Base-by-base conservation (phyloP, 2,888 invertebrate species). In the Baronia brevicornis region DNA sequence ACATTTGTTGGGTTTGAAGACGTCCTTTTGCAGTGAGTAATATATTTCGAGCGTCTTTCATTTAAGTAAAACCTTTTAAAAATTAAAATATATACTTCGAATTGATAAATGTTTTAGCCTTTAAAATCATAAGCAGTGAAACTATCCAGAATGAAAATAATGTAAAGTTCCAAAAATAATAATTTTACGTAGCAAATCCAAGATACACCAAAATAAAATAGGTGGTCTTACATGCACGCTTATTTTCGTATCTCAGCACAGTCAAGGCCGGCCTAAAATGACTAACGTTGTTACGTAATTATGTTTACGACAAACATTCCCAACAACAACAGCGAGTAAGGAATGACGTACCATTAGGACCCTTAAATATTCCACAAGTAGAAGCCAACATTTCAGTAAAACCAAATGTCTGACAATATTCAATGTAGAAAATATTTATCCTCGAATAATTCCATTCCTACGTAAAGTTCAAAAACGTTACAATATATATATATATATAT, bases 181-280 rank as follows among this genome's bases (percentile, higher is more conserved):
- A 12, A 26, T 25, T 14, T 3, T 9, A 5, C 14, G 13, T 25
- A 5, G 14, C 14, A 9, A 8, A 14, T 14, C 13, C 8, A 14
- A n/a, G 14, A 21, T 5, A 28, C 10, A 10, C 21, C 19, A 21
- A 13, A 21, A 20, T 31, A 24, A 29, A 27, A 35, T 20, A 30
- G 24, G 28, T 20, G 7, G 14, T 26, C 30, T 34, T 25, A 27
- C 28, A 28, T 32, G 28, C 11, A 24, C 35, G 33, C 36, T 40
- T 60, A 59, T 54, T 58, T 54, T 51, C 22, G 47, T 46, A 30
- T 28, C 28, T 43, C 20, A 36, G 27, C 43, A 50, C 38, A 45
- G 52, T 49, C 56, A 62, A 60, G 57, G 57, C 28, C 50, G 39
- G 26, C 38, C 42, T 41, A 42, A 52, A 51, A 44, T 45, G 36